Base-by-base conservation (phyloP, 2,888 invertebrate species). In the Brassicogethes aeneus region DNA sequence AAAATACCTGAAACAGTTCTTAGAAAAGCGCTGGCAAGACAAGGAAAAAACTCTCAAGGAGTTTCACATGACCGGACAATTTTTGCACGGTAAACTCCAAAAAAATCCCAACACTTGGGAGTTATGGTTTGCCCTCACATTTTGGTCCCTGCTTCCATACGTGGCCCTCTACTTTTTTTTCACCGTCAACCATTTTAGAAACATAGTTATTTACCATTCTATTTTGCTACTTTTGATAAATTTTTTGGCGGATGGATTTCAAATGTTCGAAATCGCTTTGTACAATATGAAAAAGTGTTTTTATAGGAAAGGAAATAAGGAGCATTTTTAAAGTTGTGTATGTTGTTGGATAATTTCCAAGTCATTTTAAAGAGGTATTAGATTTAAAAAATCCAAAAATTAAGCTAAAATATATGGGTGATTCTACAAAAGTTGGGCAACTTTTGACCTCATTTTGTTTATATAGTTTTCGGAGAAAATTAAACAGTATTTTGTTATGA, bases 21-120 rank as follows among this genome's bases (percentile, higher is more conserved):
- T 85, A 30, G 76, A 77, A 49, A 70, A 77, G 23, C 70, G 76
- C 16, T 85, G 85, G 85, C 61, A 60, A 8, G 72, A 76, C 37
- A 85, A 85, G 58, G 85, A 85, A 61, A 61, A 66, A 14, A 70
- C 68, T 23, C 67, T 85, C 2, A 68, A 70, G 30, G 70, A 74
- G 50, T 85, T 81, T 64, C 70, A 77, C 46, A 62, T 60, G 15
- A 72, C 72, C 34, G 80, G 79, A 63, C 59, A 63, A 23, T 73
- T 74, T 42, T 45, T 64, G 2, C 61, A 60, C 36, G 61, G 64
- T 1, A 46, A 52, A 34, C 52, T 64, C 17, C 47, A 60, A 14
- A 65, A 64, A 14, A 55, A 61, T 39, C 46, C 63, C 3, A 61
- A 61, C 39, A 53, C 53, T 14, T 59, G 66, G 45, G 69, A 73